These are phyloP conservation scores for Netelia melanura DNA, from an alignment of 2,888 invertebrate genomes.

Conservation along the genomic window DNA sequence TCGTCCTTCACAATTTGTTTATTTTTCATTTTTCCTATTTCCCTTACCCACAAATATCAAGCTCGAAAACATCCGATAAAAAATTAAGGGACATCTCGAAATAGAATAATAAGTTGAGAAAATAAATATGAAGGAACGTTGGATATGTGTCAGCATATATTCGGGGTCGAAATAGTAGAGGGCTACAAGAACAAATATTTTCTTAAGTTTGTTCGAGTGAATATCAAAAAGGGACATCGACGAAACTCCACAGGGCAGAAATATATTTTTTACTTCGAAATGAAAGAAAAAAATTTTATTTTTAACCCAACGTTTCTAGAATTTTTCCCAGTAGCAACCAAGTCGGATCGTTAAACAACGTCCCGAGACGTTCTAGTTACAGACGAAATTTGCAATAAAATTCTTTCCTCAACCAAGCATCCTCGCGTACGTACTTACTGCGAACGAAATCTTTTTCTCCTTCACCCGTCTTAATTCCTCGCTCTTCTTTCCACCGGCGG, in stretches of 20 bases:
- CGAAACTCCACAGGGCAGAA: too few relatives aligned
- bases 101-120: conserved; percentile 1
- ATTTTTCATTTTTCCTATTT: conserved; percentile 21
- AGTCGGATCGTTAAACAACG: not conserved
- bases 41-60: not conserved
- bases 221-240: too few relatives aligned
- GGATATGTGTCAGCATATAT: too few relatives aligned
- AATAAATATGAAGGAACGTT: not conserved
- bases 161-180: too few relatives aligned
- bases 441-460: not conserved
- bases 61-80: not conserved
- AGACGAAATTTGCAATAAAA: not conserved
- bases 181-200: too few relatives aligned
- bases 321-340: not conserved
- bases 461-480: conserved; percentile 17
- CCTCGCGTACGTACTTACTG: not conserved
- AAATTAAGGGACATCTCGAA: not conserved
- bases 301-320: not conserved
- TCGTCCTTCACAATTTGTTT: not conserved
- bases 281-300: too few relatives aligned
- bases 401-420: conserved; percentile 3
- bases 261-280: too few relatives aligned
- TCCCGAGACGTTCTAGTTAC: not conserved
- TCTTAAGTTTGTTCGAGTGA: too few relatives aligned
- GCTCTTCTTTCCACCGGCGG: conserved; percentile 18